Base-by-base conservation (phyloP, 2,888 invertebrate species). In the Ctenicera cuprea region DNA sequence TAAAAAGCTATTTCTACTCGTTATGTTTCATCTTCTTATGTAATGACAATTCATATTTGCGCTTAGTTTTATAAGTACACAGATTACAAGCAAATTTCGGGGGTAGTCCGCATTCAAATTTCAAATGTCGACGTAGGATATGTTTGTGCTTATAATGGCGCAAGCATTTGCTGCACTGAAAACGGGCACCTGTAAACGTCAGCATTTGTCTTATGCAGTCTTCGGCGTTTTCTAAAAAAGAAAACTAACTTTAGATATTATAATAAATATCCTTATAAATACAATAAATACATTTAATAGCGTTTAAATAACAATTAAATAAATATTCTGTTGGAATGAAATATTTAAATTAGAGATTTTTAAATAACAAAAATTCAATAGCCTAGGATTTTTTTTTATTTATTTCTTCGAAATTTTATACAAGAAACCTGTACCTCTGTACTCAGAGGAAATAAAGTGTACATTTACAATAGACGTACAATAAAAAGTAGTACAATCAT, bases 41-140 rank as follows among this genome's bases (percentile, higher is more conserved):
- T 16, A 71, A 11, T 0, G 71, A 61, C 11, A 75, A 50, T 22
- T 69, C 72, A 18, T 75, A 72, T 43, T 71, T 78, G 14, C 78
- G 64, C 57, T 76, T 78, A 7, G 73, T 69, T 59, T 68, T 71
- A 38, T 69, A 76, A 52, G 52, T 70, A 50, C 78, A 78, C 1
- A 62, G 37, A 11, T 18, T 41, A 62, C 82, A 82, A 16, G 73
- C 64, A 74, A 83, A 84, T 75, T 79, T 88, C 0, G 91, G 90
- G 74, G 87, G 87, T 69, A 89, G 88, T 66, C 91, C 90, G 79
- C 91, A 91, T 80, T 91, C 90, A 79, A 89, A 88, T 73, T 88
- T 88, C 75, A 89, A 80, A 79, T 91, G 91, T 14, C 90, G 87
- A 71, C 87, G 87, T 18, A 84, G 63, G 8, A 82, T 81, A 59